phyloP scores from a whole-genome alignment of 2,888 invertebrate genomes.

The Noctua janthina region DNA sequence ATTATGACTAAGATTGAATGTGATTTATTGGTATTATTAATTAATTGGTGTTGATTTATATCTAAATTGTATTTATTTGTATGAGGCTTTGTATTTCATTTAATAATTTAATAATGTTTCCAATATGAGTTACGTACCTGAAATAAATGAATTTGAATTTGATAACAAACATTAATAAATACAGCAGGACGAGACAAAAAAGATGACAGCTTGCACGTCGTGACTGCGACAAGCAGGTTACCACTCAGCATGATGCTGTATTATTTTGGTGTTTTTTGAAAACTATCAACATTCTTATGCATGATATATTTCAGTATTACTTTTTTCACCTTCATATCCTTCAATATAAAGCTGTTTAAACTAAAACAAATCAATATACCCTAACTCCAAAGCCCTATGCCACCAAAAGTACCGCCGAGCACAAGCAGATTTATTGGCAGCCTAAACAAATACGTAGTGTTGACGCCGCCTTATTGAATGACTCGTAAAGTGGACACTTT shows the following conservation, averaged over 20 bases:
- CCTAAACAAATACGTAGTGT: constrained; percentile 82
- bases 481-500: constrained; percentile 68
- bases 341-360: not conserved
- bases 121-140: no score
- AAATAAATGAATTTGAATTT: no score
- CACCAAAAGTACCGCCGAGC: constrained; percentile 32
- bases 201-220: no score
- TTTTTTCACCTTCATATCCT: not conserved
- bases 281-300: not conserved
- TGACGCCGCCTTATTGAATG: constrained; percentile 78
- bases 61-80: no score
- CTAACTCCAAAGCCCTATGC: not conserved
- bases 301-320: not conserved
- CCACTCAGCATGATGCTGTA: not conserved
- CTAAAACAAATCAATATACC: constrained; percentile 1
- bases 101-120: no score
- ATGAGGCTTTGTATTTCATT: no score
- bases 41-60: no score
- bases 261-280: not conserved
- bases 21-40: no score
- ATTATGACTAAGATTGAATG: no score
- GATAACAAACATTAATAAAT: no score
- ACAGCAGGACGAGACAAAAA: no score
- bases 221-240: no score
- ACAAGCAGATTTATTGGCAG: constrained; percentile 75